phyloP scores from a whole-genome alignment of 2,113 vertebrate species.

The Ageneiosus marmoratus region DNA sequence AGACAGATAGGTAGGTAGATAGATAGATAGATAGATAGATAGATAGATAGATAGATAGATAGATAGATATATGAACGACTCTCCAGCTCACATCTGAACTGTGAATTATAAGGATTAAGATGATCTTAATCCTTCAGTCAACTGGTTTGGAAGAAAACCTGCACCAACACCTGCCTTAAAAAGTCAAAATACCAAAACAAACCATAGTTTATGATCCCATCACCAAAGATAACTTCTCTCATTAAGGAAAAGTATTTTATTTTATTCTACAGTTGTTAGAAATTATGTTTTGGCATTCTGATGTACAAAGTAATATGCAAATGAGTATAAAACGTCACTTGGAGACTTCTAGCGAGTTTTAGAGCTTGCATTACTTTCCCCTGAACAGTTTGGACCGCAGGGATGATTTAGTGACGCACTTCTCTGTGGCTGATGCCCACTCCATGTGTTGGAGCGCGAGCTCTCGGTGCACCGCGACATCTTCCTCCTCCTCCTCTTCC shows the following conservation, averaged over 20 bases:
- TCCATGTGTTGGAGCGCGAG: not conserved
- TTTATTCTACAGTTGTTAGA: not conserved
- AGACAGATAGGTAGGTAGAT: no score
- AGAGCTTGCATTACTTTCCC: not conserved
- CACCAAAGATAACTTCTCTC: no score
- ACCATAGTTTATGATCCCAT: no score
- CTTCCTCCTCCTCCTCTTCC: conserved; percentile 27
- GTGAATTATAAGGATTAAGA: not conserved
- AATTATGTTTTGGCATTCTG: not conserved
- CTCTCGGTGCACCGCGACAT: conserved; percentile 26
- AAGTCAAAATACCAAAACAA: no score
- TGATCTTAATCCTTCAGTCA: no score
- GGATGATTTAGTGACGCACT: not conserved
- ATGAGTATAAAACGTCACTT: not conserved
- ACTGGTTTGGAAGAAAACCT: no score
- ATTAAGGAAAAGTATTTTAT: no score
- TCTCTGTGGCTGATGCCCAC: not conserved
- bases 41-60: no score
- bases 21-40: no score
- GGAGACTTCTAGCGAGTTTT: not conserved
- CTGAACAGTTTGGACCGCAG: not conserved
- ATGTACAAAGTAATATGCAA: not conserved
- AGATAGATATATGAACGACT: no score
- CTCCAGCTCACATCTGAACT: not conserved
- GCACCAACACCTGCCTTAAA: no score